Evolutionary conservation across 2,888 invertebrate genomes (phyloP).

Genomic region (Aproaerema taeniolella): DNA sequence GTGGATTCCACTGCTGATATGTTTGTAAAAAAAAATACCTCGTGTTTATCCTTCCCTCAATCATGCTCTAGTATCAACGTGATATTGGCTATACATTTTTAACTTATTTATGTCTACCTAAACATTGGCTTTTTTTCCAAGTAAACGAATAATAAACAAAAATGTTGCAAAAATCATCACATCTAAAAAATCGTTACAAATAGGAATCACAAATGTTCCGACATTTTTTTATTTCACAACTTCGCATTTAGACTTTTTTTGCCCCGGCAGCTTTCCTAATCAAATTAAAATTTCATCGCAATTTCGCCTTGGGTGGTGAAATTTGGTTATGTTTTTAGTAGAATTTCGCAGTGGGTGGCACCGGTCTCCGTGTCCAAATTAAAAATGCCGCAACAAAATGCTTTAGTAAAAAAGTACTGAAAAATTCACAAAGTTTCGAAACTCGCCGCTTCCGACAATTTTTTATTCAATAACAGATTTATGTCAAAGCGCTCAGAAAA

Average conservation of each 20-base stretch:
- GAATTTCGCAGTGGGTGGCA: constrained; percentile 12
- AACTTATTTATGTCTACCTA: no score
- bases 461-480: constrained; percentile 16
- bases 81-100: no score
- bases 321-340: constrained; percentile 23
- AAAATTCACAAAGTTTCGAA: constrained; percentile 25
- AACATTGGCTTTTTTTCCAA: no score
- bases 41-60: no score
- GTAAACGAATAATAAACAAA: no score
- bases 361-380: constrained; percentile 20
- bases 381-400: constrained; percentile 27
- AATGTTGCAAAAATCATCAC: no score
- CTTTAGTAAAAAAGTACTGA: constrained; percentile 20
- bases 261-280: constrained; percentile 37
- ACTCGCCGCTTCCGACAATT: constrained; percentile 8
- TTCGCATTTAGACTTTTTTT: constrained; percentile 28
- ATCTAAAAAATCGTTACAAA: no score
- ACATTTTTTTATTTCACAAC: constrained; percentile 25
- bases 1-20: no score
- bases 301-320: constrained; percentile 27
- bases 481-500: constrained; percentile 2
- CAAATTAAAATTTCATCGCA: constrained; percentile 49
- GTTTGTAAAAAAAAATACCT: no score
- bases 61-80: no score
- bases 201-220: no score